phyloP scores from a whole-genome alignment of 2,888 invertebrate species.

The Pyrgus malvae region DNA sequence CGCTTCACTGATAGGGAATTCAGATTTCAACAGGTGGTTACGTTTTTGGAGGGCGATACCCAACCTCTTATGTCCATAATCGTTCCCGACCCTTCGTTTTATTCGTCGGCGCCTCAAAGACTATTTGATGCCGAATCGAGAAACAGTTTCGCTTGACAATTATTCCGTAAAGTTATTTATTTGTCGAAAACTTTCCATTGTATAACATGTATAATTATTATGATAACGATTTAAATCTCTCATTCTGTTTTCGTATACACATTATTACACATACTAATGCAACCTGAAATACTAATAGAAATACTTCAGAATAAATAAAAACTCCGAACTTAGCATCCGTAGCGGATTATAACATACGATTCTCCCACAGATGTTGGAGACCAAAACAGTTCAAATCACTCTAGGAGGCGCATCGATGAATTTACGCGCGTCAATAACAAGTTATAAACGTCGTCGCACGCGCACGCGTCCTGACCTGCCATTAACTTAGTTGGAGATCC shows the following conservation, averaged over 20 bases:
- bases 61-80: slow-evolving; percentile 60
- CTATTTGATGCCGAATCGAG: slow-evolving; percentile 37
- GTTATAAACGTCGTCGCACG: slow-evolving; percentile 74
- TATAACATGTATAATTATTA: neutral
- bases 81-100: slow-evolving; percentile 47
- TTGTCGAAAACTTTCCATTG: neutral
- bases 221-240: too few relatives aligned
- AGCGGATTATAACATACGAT: neutral
- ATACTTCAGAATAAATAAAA: too few relatives aligned
- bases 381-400: too few relatives aligned
- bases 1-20: slow-evolving; percentile 55
- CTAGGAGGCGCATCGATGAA: slow-evolving; percentile 59
- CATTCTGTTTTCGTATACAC: too few relatives aligned
- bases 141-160: slow-evolving; percentile 35
- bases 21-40: slow-evolving; percentile 60
- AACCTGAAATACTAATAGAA: too few relatives aligned
- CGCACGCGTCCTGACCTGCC: slow-evolving; percentile 70
- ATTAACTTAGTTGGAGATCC: too few relatives aligned
- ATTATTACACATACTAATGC: too few relatives aligned
- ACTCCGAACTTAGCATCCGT: too few relatives aligned
- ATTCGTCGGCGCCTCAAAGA: slow-evolving; percentile 49
- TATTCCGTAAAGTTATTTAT: slow-evolving; percentile 27
- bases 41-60: slow-evolving; percentile 61
- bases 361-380: neutral
- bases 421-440: slow-evolving; percentile 72